Base-by-base conservation (phyloP, 1,140 invertebrate genomes). In the Glossosoma conforme region DNA sequence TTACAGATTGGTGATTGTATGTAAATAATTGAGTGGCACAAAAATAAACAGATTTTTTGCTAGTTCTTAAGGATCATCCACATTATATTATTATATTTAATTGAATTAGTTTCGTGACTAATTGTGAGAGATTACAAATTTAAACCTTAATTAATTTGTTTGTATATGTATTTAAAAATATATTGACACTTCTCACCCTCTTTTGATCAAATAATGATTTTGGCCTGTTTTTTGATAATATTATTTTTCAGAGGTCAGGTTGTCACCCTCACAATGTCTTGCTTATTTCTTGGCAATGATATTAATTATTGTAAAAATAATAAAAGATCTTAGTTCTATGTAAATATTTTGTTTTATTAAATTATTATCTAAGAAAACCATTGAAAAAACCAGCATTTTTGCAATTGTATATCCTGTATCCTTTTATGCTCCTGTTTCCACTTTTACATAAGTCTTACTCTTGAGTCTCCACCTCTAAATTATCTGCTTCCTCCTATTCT, bases 271-370 rank as follows among this genome's bases (percentile, higher is more conserved):
- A 38, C n/a, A 37, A 25, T 43, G 43, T 49, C 51, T 42, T 58
- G 56, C 51, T 58, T 47, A 58, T 43, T 51, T 42, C 44, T 58
- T 49, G 46, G 28, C 42, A 54, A 53, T 53, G 35, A 50, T 52
- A 57, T 54, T 33, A 43, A 51, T 49, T 51, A 50, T 30, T 54
- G 40, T 54, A 58, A 58, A 58, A 49, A 58, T 37, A 53, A 46
- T 52, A 52, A 52, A 49, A 40, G 44, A 44, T 54, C 42, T 56
- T 58, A 58, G 56, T 47, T 58, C 51, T 58, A 51, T 50, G 20
- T 32, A 22, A 24, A 32, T 42, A 9, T 19, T 13, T 40, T 58
- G 44, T 50, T 38, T 58, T 43, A 45, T 45, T 24, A 14, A 38
- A 13, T 14, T 18, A 2, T n/a, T 22, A 32, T 18, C 22, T 20